Conservation (phyloP, 2,888 invertebrate species). For the Tanypteryx hageni region DNA sequence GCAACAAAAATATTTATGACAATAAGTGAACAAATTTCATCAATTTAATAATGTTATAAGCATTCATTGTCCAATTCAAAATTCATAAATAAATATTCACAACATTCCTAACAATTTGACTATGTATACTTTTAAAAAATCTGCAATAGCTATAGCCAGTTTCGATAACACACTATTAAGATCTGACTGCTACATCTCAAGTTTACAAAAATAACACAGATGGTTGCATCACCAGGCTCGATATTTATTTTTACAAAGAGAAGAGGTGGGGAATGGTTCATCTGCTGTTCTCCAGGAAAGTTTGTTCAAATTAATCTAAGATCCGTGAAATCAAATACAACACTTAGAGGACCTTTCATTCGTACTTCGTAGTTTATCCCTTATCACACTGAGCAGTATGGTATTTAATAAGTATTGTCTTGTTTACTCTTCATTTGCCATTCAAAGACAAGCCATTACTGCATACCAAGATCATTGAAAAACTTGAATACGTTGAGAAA, state of each 20-base stretch:
- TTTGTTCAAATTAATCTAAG: background rate
- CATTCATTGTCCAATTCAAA: constrained; percentile 31
- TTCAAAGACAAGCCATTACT: constrained; percentile 20
- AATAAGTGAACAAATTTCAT: background rate
- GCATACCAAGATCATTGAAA: background rate
- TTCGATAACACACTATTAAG: constrained; percentile 35
- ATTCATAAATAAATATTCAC: constrained; percentile 39
- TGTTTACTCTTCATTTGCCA: constrained; percentile 37
- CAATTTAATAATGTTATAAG: constrained; percentile 17
- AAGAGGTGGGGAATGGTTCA: background rate
- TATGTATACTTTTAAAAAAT: constrained; percentile 17
- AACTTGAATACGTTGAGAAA: background rate
- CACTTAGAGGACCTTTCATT: constrained; percentile 10
- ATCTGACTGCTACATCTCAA: constrained; percentile 38
- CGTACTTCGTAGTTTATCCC: constrained; percentile 3
- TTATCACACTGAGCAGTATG: constrained; percentile 13
- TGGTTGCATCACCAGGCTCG: constrained; percentile 52
- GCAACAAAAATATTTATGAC: background rate
- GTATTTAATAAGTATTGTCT: constrained; percentile 41
- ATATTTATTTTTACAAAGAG: constrained; percentile 42
- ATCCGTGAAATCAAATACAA: constrained; percentile 16
- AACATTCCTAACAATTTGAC: constrained; percentile 20
- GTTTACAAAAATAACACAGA: constrained; percentile 62
- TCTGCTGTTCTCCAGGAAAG: constrained; percentile 13
- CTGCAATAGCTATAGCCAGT: constrained; percentile 6